phyloP scores from a whole-genome alignment of 2,797 vertebrate species.

The Hephaestus fuliginosus region DNA sequence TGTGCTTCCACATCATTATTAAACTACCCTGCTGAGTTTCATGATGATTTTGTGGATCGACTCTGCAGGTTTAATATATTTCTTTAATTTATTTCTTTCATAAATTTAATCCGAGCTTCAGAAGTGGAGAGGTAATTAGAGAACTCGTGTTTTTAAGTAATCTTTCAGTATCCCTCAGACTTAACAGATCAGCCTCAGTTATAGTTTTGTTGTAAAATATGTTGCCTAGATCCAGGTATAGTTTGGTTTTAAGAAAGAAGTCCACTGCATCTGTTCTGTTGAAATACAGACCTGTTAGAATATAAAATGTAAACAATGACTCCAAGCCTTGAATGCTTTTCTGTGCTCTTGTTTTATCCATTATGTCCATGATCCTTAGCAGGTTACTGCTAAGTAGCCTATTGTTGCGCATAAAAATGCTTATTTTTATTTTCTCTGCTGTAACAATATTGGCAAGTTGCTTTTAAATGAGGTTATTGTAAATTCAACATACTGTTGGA shows the following conservation, averaged over 20 bases:
- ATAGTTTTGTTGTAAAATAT: background rate
- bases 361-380: background rate
- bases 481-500: too few species aligned
- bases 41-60: background rate
- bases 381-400: background rate
- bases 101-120: background rate
- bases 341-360: background rate
- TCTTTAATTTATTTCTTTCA: constrained; percentile 3
- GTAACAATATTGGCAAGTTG: too few species aligned
- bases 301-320: background rate
- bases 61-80: background rate
- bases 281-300: background rate
- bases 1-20: background rate
- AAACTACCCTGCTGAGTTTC: background rate
- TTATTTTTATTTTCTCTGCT: background rate
- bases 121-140: background rate
- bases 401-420: background rate
- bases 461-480: too few species aligned
- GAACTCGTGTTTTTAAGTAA: background rate
- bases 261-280: background rate
- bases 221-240: background rate
- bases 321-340: background rate
- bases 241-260: background rate
- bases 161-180: background rate
- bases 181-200: background rate